Conservation (phyloP, 2,113 vertebrate species). For the Emydura subglobosa region DNA sequence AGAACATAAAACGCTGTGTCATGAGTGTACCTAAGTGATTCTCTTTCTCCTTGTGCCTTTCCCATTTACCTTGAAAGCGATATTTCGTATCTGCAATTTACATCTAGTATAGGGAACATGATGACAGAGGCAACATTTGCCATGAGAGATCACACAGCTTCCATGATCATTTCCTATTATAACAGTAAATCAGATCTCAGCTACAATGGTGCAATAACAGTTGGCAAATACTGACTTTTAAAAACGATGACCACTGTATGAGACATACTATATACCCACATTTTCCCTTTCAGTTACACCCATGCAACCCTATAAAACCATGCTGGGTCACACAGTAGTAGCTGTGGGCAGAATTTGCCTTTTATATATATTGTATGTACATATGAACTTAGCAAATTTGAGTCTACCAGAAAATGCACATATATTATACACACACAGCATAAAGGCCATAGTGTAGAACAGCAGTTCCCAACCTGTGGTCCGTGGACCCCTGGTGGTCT, state of each 20-base stretch:
- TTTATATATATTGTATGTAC: background rate
- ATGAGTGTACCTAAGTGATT: background rate
- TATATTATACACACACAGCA: background rate
- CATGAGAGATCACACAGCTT: background rate
- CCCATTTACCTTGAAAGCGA: background rate
- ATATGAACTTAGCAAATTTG: background rate
- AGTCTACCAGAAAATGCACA: background rate
- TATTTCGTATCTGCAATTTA: background rate
- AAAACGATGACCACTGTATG: too few species aligned
- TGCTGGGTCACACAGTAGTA: background rate
- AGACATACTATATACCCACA: background rate
- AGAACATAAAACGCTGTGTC: background rate
- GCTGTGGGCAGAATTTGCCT: background rate
- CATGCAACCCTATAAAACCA: background rate
- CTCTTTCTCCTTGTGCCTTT: background rate
- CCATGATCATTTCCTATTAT: too few species aligned
- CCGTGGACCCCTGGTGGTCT: too few species aligned
- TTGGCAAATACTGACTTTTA: background rate
- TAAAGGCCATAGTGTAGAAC: background rate
- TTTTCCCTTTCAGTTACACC: background rate
- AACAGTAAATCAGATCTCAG: background rate
- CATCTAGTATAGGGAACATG: background rate
- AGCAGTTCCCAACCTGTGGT: too few species aligned
- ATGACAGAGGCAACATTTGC: background rate
- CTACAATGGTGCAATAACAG: background rate